Base-by-base conservation (phyloP, 2,113 vertebrate genomes). In the Pelobates fuscus region DNA sequence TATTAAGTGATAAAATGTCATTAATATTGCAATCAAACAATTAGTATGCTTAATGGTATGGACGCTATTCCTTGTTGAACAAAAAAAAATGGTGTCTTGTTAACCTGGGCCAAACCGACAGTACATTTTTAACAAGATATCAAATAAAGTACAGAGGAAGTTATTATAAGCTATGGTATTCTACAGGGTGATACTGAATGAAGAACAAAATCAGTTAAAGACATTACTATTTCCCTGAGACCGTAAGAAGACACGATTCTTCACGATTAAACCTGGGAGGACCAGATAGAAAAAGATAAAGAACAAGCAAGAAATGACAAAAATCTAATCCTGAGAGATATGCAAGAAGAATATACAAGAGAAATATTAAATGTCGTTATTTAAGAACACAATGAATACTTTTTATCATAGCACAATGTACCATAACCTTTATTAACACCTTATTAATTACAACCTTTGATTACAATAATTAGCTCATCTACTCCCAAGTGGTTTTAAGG, bases 281-380 rank as follows among this genome's bases (percentile, higher is more conserved):
- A 68, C 25, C 73, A 77, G 64, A 67, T 77, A 23, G 52, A 68
- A 55, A 8, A 55, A 77, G 25, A 44, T 68, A 77, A 77, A 54
- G 67, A 68, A 68, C 73, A 67, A 77, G 57, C 80, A 61, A 8
- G n/a, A 30, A 66, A 82, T 5, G 32, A 37, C 10, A 6, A 82
- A 78, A 71, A 46, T 57, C 44, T 70, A 82, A 71, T 70, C 25
- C 76, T 70, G 15, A 1, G 75, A 65, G 67, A 64, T 24, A 55
- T 63, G 17, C 17, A 49, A 43, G 30, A 63, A 77, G 46, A 70
- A 60, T 67, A 46, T 59, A 41, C 29, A 44, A 23, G 18, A 49
- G 64, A 46, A 41, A 61, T 12, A 67, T 29, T 14, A 46, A 76
- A 76, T n/a, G 24, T 8, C 21, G 27, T 41, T 61, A 29, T 26